A percentile compares a stretch with the other conserved stretches of the same genome.
phyloP scores from a whole-genome alignment of 2,888 invertebrate species.

The Apamea monoglypha region DNA sequence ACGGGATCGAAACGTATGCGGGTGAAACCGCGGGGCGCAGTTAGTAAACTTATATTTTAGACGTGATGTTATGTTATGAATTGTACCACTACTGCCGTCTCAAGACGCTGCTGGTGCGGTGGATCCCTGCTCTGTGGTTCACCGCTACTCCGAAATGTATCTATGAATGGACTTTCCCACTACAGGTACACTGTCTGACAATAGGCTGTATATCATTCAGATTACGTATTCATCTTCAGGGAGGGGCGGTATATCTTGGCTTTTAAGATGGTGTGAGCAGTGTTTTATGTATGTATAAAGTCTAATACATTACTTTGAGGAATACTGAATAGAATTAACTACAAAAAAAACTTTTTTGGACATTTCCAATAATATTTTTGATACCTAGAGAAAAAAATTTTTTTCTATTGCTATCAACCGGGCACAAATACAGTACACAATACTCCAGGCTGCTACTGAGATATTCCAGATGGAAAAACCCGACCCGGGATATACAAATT shows the following conservation, averaged over 20 bases:
- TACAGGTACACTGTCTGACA: constrained; percentile 15
- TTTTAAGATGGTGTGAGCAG: constrained; percentile 13
- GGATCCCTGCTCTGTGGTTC: not conserved
- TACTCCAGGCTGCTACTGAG: too few relatives aligned
- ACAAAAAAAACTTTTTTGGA: not conserved
- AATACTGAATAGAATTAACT: not conserved
- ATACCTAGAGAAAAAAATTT: not conserved
- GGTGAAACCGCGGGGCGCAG: too few relatives aligned
- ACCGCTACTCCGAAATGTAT: constrained; percentile 29
- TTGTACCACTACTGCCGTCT: not conserved
- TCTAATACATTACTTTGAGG: not conserved
- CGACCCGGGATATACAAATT: too few relatives aligned
- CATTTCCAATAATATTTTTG: not conserved
- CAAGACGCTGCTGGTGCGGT: not conserved
- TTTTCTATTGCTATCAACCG: too few relatives aligned
- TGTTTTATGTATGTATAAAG: not conserved
- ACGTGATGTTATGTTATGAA: too few relatives aligned
- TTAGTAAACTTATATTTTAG: too few relatives aligned
- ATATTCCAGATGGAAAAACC: too few relatives aligned
- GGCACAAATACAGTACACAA: too few relatives aligned
- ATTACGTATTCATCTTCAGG: constrained; percentile 44
- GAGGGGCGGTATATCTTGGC: constrained; percentile 17
- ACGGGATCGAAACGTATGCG: too few relatives aligned
- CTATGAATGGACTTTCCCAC: constrained; percentile 1
- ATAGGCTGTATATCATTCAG: constrained; percentile 37